phyloP scores from a whole-genome alignment of 2,797 vertebrate species.

The Melopsittacus undulatus region DNA sequence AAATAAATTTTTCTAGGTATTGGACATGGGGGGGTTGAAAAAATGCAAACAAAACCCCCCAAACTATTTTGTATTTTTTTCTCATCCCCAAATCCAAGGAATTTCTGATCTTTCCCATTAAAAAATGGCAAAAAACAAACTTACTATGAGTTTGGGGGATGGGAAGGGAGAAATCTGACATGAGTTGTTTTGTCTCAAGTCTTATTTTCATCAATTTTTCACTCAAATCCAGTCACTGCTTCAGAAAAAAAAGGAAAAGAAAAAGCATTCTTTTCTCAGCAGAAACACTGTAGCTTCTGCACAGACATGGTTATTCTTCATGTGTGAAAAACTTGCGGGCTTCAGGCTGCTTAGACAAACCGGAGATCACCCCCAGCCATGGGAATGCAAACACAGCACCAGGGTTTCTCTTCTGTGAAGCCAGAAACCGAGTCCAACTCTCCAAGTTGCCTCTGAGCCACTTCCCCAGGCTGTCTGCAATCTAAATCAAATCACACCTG shows the following conservation, averaged over 20 bases:
- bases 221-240: background rate
- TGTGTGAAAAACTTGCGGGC: background rate
- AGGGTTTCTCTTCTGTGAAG: background rate
- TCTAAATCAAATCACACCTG: conserved; percentile 24
- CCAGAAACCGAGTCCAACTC: background rate
- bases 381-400: background rate
- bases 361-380: background rate
- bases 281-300: background rate
- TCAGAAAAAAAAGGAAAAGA: background rate
- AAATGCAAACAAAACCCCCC: background rate
- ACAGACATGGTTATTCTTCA: background rate
- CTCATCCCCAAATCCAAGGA: background rate
- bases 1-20: background rate
- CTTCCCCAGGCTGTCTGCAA: conserved; percentile 3
- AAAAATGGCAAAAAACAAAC: background rate
- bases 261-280: background rate
- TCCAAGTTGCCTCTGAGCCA: background rate
- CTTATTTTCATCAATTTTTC: background rate
- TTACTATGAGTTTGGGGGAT: background rate
- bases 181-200: background rate
- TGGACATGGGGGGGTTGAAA: background rate
- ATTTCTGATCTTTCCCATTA: background rate
- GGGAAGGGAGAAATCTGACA: background rate
- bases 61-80: background rate
- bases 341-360: background rate